Evolutionary conservation across 92 coral and sea anemone genomes (phyloP).

Genomic region (Desmophyllum pertusum): DNA sequence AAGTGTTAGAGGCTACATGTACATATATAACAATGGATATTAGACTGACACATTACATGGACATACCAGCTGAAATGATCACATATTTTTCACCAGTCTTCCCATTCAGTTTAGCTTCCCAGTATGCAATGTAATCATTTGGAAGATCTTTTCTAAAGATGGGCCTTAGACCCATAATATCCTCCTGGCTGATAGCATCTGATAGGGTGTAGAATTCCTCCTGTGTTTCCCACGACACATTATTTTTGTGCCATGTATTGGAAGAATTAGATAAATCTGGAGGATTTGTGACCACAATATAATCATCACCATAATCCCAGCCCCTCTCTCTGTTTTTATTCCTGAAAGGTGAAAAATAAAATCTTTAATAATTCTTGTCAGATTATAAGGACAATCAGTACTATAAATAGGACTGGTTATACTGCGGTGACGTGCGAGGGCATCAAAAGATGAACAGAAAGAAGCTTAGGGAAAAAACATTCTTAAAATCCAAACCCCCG

Average conservation of each 20-base stretch:
- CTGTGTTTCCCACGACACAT: constrained; percentile 81
- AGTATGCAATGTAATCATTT: constrained; percentile 71
- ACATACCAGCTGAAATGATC: constrained; percentile 83
- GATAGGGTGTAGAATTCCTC: constrained; percentile 79
- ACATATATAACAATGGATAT: neutral
- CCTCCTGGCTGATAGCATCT: constrained; percentile 67
- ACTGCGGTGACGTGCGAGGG: neutral
- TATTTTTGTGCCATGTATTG: constrained; percentile 50
- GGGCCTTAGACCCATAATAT: constrained; percentile 77
- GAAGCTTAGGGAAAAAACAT: neutral
- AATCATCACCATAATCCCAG: constrained; percentile 32
- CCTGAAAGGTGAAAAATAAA: constrained; percentile 4
- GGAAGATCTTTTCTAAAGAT: constrained; percentile 86
- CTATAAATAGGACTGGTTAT: neutral
- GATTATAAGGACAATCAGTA: neutral
- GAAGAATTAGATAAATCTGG: constrained; percentile 31
- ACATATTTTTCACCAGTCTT: constrained; percentile 80
- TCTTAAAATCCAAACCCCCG: neutral
- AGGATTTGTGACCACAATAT: constrained; percentile 9
- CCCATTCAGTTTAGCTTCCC: constrained; percentile 78
- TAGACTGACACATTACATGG: neutral
- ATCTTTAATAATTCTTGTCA: neutral
- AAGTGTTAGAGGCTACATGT: neutral
- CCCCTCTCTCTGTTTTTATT: neutral
- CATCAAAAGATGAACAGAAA: neutral